Evolutionary conservation across 2,113 vertebrate species (phyloP).

Genomic region (Uria lomvia): DNA sequence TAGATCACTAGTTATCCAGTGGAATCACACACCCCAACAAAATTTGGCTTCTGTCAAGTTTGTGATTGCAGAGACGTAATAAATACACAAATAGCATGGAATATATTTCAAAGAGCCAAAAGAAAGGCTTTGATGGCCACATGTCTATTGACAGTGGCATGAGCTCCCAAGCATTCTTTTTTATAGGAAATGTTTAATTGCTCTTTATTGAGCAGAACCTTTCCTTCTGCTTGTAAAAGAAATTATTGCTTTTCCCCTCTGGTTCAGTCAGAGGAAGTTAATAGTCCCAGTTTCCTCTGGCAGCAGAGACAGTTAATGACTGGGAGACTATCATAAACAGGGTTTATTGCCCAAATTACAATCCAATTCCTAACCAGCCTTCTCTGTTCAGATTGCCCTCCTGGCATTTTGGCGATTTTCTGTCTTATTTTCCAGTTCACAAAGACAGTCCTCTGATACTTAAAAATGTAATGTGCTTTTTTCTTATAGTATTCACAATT

Average conservation of each 20-base stretch:
- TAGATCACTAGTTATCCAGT: neutral
- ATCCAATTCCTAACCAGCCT: constrained; percentile 47
- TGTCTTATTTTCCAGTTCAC: neutral
- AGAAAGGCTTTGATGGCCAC: neutral
- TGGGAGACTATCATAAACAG: constrained; percentile 48
- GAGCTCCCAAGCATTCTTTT: constrained; percentile 24
- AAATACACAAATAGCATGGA: neutral
- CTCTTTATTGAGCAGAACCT: constrained; percentile 75
- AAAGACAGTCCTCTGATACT: neutral
- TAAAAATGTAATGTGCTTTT: neutral
- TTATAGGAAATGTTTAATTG: constrained; percentile 73
- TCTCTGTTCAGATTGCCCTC: constrained; percentile 4
- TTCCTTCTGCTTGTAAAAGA: constrained; percentile 72
- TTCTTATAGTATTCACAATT: neutral
- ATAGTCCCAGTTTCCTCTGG: constrained; percentile 63
- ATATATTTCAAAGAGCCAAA: neutral
- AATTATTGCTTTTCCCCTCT: constrained; percentile 57
- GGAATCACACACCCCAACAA: neutral
- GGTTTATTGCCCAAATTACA: constrained; percentile 72
- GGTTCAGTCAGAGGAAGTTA: constrained; percentile 64
- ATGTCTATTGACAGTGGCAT: neutral
- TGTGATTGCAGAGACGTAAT: neutral
- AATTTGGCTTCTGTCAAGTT: neutral
- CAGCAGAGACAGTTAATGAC: constrained; percentile 60
- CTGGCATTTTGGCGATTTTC: constrained; percentile 17